Base-by-base conservation (phyloP, 1,140 invertebrate species). In the Branchinecta lindahli region DNA sequence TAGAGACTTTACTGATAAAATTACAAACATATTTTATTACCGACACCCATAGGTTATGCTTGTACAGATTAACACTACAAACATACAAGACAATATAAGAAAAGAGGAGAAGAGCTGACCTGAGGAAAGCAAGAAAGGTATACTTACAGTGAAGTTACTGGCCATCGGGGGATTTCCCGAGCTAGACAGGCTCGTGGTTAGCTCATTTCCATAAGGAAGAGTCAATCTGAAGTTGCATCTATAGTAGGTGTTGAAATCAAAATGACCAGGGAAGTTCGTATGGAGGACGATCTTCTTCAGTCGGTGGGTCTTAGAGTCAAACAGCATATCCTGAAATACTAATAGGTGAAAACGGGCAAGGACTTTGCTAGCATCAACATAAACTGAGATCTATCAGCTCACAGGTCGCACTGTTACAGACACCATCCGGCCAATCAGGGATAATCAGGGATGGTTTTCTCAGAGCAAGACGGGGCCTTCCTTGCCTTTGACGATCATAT, bases 201-300 rank as follows among this genome's bases (percentile, higher is more conserved):
- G 66, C 20, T 5, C 18, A 10, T 45, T 12, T n/a, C 70, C 15
- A 45, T 9, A 20, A 9, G 70, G 44, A 10, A 45, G 12, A 4
- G 10, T 44, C 69, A 46, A 10, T 12, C 9, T 70, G 15, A 69
- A 67, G 79, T 44, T 18, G 10, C 73, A 70, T 67, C 72, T 72
- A 44, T 74, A 68, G 18, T 79, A 96, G 89, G 96, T 97, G 78
- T 98, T 98, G 80, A 98, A 99, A 81, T 98, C 96, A 80, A 97
- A 98, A 81, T 99, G 96, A 4, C 96, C 96, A 18, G 96, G 96
- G 80, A 94, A 96, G 81, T 99, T 99, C 8, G 95, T 97, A 78
- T 98, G 96, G 66, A 99, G 82, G 20, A 99, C 90, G 79, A 98
- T 92, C 79, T 98, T 99, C 79, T 96, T 96, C 66, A 94, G 93